phyloP scores from a whole-genome alignment of 1,140 invertebrate genomes.

The Drosophila kanapiae region DNA sequence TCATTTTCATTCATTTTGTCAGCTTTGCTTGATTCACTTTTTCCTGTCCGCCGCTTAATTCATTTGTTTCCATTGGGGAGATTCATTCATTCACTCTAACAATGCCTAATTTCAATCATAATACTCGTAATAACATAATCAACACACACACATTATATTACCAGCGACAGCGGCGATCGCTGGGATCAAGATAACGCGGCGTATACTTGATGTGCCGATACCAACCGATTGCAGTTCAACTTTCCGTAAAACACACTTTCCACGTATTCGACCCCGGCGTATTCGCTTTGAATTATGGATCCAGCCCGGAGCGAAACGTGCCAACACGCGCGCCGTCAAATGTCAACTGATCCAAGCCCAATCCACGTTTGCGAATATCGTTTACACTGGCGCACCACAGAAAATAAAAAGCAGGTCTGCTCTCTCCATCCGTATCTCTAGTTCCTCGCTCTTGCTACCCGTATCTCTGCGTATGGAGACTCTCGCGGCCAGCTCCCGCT shows the following conservation, averaged over 20 bases:
- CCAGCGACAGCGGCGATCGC: slow-evolving; percentile 1
- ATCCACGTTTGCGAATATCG: slow-evolving; percentile 77
- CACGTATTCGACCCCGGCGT: not conserved
- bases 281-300: slow-evolving; percentile 23
- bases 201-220: slow-evolving; percentile 48
- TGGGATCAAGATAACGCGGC: slow-evolving; percentile 50
- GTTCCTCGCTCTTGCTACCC: not conserved
- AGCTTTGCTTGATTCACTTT: slow-evolving; percentile 33
- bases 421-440: not conserved
- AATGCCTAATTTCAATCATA: slow-evolving; percentile 65
- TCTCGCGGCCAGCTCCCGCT: slow-evolving; percentile 5
- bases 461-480: slow-evolving; percentile 10
- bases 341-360: slow-evolving; percentile 79
- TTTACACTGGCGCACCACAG: slow-evolving; percentile 57
- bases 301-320: slow-evolving; percentile 58
- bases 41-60: slow-evolving; percentile 40
- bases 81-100: slow-evolving; percentile 45
- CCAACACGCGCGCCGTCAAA: slow-evolving; percentile 81
- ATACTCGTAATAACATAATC: slow-evolving; percentile 71
- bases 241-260: slow-evolving; percentile 29
- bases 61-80: slow-evolving; percentile 23
- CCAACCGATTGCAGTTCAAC: slow-evolving; percentile 14
- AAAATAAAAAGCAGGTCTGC: slow-evolving; percentile 20
- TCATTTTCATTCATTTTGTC: slow-evolving; percentile 61
- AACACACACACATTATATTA: slow-evolving; percentile 58